phyloP scores from a whole-genome alignment of 2,888 invertebrate species.

The Xylophagus ater region DNA sequence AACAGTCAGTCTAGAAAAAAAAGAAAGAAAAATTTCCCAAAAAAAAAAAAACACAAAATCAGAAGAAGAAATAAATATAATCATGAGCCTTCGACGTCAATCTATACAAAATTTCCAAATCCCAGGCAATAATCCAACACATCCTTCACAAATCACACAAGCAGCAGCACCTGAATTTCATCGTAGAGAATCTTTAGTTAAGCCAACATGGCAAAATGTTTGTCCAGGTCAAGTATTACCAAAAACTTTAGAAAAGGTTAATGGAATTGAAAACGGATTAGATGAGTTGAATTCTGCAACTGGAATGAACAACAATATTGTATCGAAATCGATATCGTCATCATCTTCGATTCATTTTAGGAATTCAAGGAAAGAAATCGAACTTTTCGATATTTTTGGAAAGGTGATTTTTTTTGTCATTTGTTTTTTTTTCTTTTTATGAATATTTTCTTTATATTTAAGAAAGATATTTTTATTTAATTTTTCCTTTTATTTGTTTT shows the following conservation, averaged over 20 bases:
- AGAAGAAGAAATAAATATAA: not conserved
- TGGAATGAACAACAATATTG: conserved; percentile 1
- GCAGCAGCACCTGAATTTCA: conserved; percentile 14
- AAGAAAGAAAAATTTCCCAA: not conserved
- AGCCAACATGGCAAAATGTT: conserved; percentile 39
- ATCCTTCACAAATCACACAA: conserved; percentile 2
- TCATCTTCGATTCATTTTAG: conserved; percentile 13
- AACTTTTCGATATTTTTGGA: conserved; percentile 30
- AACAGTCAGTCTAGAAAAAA: not conserved
- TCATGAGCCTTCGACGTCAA: conserved; percentile 20
- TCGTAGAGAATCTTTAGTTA: conserved; percentile 36
- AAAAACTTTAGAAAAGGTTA: conserved; percentile 34
- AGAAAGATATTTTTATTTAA: too few relatives aligned
- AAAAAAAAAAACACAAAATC: not conserved
- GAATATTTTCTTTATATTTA: too few relatives aligned
- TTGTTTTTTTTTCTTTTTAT: too few relatives aligned
- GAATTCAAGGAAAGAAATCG: conserved; percentile 22
- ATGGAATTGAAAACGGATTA: conserved; percentile 25
- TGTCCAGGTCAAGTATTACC: conserved; percentile 36
- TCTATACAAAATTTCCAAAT: conserved; percentile 20
- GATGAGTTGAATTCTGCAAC: conserved; percentile 8
- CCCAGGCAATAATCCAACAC: conserved; percentile 2
- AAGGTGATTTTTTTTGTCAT: conserved; percentile 28
- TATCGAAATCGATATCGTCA: conserved; percentile 4
- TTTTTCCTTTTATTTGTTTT: too few relatives aligned